Conservation (phyloP, 2,888 invertebrate genomes). For the Emmelina monodactyla region DNA sequence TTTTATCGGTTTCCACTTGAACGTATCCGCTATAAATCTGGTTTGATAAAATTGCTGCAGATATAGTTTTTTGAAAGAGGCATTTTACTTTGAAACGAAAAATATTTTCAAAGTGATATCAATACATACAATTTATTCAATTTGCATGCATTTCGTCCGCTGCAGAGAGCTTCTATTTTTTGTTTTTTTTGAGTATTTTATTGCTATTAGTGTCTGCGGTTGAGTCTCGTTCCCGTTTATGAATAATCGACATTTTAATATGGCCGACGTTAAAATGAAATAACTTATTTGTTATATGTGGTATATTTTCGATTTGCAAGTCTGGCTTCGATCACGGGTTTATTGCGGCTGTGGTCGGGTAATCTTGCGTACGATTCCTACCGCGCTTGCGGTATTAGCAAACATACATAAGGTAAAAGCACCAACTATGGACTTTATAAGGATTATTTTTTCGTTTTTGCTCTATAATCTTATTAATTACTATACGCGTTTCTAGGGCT, state of each 20-base stretch:
- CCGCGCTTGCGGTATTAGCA: too few relatives aligned
- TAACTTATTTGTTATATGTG: conserved; percentile 11
- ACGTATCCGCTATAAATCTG: neutral
- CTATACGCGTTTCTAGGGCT: too few relatives aligned
- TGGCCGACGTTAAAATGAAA: neutral
- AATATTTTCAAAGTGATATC: conserved; percentile 46
- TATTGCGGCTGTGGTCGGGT: too few relatives aligned
- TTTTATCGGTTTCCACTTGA: neutral
- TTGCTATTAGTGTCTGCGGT: conserved; percentile 36
- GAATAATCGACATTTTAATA: conserved; percentile 12
- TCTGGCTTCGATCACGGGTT: too few relatives aligned
- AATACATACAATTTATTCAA: conserved; percentile 41
- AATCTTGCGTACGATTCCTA: too few relatives aligned
- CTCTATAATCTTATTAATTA: too few relatives aligned
- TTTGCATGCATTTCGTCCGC: conserved; percentile 44
- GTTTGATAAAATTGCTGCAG: neutral
- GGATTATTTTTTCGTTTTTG: too few relatives aligned
- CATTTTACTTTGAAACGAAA: conserved; percentile 29
- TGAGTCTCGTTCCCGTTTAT: conserved; percentile 17
- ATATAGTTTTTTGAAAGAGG: conserved; percentile 11
- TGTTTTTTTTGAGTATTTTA: conserved; percentile 42
- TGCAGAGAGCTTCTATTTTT: conserved; percentile 34
- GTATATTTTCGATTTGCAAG: too few relatives aligned
- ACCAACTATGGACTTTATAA: too few relatives aligned
- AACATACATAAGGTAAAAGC: too few relatives aligned